A percentile compares a stretch with the other conserved stretches of the same genome.
phyloP scores from a whole-genome alignment of 2,113 vertebrate genomes.

The Periophthalmodon schlosseri region DNA sequence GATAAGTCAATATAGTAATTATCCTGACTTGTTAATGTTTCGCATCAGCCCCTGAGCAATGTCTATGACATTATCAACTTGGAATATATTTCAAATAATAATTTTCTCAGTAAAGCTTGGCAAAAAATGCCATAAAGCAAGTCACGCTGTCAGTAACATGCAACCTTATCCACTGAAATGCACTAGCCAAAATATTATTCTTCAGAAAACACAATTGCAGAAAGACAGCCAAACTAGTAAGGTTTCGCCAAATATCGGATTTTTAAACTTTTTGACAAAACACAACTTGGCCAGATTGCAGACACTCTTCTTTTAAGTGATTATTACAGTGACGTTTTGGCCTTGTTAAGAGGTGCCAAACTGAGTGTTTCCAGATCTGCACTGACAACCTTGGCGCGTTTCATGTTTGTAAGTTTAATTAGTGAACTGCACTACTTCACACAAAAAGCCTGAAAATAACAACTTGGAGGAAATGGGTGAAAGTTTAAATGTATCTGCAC shows the following conservation, averaged over 20 bases:
- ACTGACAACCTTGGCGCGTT: not conserved
- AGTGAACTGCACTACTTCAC: not conserved
- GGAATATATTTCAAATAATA: too few relatives aligned
- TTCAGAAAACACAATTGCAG: too few relatives aligned
- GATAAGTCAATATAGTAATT: too few relatives aligned
- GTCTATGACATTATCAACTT: too few relatives aligned
- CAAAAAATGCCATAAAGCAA: too few relatives aligned
- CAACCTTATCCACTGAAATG: too few relatives aligned
- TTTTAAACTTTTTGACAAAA: not conserved
- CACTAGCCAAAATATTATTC: too few relatives aligned
- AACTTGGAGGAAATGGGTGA: not conserved
- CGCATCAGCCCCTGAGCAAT: too few relatives aligned
- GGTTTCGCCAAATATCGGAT: not conserved
- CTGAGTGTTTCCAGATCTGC: not conserved
- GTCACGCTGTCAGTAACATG: too few relatives aligned
- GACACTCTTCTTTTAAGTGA: constrained; percentile 9
- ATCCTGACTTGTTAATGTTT: too few relatives aligned
- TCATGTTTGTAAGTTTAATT: not conserved
- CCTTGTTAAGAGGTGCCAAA: constrained; percentile 8
- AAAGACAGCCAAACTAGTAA: too few relatives aligned
- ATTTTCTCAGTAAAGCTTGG: too few relatives aligned
- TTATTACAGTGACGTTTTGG: constrained; percentile 3
- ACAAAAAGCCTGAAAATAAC: not conserved
- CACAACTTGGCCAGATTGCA: not conserved
- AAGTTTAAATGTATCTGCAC: not conserved